These are phyloP conservation scores for Neoascia interrupta DNA, from an alignment of 2,888 invertebrate species.

Conservation along the genomic window DNA sequence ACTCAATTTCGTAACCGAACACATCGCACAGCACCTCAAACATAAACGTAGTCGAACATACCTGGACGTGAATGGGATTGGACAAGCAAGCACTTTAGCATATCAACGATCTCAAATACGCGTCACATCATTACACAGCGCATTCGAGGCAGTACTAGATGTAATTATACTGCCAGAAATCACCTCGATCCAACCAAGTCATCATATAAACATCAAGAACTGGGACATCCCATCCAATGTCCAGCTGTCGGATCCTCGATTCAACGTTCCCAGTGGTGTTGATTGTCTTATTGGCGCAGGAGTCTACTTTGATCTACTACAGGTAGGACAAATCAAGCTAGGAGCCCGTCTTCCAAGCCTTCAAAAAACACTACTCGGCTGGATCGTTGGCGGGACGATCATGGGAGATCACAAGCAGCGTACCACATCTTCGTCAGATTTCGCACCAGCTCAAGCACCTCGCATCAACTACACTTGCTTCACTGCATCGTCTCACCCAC, in stretches of 20 bases:
- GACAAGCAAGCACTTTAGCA: conserved; percentile 20
- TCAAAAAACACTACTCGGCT: conserved; percentile 65
- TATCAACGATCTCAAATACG: conserved; percentile 16
- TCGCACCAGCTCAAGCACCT: neutral
- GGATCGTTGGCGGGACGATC: conserved; percentile 52
- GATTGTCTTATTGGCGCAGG: conserved; percentile 51
- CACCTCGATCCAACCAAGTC: conserved; percentile 24
- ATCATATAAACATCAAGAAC: conserved; percentile 17
- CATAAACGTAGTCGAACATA: neutral
- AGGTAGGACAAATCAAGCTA: conserved; percentile 46
- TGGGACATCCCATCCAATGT: conserved; percentile 56
- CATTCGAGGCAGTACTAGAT: conserved; percentile 21
- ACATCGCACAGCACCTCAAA: neutral
- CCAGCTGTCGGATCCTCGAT: conserved; percentile 47
- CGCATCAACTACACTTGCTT: neutral
- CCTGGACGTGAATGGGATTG: conserved; percentile 5
- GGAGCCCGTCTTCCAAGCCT: conserved; percentile 47
- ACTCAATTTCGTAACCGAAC: conserved; percentile 35
- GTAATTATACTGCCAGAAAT: conserved; percentile 27
- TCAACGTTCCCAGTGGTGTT: conserved; percentile 25
- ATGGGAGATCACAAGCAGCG: neutral
- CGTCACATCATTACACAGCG: conserved; percentile 5
- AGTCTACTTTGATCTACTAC: conserved; percentile 50
- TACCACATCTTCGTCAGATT: neutral
- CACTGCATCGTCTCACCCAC: neutral